Percentiles rank a stretch among this genome's conserved stretches.
Evolutionary conservation across 2,888 invertebrate species (phyloP).

Genomic region (Plebejus argus): DNA sequence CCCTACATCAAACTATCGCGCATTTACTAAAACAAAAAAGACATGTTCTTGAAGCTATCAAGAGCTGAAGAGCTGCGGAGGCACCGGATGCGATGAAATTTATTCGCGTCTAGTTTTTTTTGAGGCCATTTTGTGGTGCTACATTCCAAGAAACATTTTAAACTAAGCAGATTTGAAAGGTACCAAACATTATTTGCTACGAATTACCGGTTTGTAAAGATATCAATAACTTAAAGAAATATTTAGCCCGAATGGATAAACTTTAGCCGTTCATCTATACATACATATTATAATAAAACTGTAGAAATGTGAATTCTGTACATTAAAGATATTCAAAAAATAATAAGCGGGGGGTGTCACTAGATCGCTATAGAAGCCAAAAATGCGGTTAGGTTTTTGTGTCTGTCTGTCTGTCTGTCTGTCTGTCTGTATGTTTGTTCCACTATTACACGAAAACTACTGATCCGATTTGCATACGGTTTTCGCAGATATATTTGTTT

Average conservation of each 20-base stretch:
- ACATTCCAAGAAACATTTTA: slow-evolving; percentile 67
- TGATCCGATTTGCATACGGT: too few relatives aligned
- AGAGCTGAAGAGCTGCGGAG: slow-evolving; percentile 72
- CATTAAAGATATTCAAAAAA: too few relatives aligned
- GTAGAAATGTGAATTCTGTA: too few relatives aligned
- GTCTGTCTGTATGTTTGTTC: too few relatives aligned
- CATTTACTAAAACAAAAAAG: slow-evolving; percentile 60
- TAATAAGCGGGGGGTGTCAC: too few relatives aligned
- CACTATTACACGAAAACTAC: too few relatives aligned
- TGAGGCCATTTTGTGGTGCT: slow-evolving; percentile 63
- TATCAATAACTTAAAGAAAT: slow-evolving; percentile 6
- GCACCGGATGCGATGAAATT: slow-evolving; percentile 79
- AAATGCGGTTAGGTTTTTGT: too few relatives aligned
- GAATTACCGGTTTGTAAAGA: slow-evolving; percentile 27
- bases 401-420: too few relatives aligned
- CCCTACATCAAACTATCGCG: slow-evolving; percentile 41
- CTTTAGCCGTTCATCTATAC: neutral
- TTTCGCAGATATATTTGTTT: too few relatives aligned
- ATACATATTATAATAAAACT: too few relatives aligned
- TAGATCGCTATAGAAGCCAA: too few relatives aligned
- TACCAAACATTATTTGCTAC: slow-evolving; percentile 32
- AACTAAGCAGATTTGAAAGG: slow-evolving; percentile 48
- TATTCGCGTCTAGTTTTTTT: slow-evolving; percentile 76
- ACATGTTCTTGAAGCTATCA: slow-evolving; percentile 76
- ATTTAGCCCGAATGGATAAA: neutral